phyloP scores from a whole-genome alignment of 2,113 vertebrate species.

The Zapornia atra region DNA sequence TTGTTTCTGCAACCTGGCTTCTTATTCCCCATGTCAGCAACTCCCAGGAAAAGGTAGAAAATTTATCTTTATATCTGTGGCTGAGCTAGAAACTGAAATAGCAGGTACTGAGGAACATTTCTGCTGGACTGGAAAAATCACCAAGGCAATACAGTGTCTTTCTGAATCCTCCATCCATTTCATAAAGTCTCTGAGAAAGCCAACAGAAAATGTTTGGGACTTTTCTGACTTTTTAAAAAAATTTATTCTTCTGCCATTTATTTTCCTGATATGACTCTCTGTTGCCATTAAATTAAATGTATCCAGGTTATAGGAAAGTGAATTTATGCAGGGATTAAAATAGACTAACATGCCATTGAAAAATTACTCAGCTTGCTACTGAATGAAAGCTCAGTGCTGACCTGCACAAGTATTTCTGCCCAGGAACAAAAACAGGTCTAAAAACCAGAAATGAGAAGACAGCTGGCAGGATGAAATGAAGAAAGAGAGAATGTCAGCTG shows the following conservation, averaged over 20 bases:
- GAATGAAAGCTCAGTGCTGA: constrained; percentile 34
- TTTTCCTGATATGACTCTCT: neutral
- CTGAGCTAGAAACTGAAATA: constrained; percentile 1
- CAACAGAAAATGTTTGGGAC: neutral
- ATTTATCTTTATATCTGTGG: neutral
- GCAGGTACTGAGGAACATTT: neutral
- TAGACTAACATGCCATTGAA: neutral
- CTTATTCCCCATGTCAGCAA: neutral
- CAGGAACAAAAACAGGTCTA: constrained; percentile 40
- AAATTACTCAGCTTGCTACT: constrained; percentile 1
- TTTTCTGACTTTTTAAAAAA: neutral
- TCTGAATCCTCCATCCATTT: neutral
- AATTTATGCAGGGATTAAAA: constrained; percentile 35
- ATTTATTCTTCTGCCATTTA: neutral
- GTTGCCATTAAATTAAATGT: neutral
- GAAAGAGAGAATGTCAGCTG: constrained; percentile 60
- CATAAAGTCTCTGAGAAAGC: neutral
- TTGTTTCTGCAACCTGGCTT: neutral
- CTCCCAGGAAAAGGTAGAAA: neutral
- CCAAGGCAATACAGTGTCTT: neutral
- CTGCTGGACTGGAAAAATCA: constrained; percentile 21
- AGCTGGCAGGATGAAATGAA: constrained; percentile 49
- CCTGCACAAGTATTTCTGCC: constrained; percentile 18
- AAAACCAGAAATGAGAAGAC: constrained; percentile 47
- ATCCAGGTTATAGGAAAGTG: neutral